Evolutionary conservation across 2,113 vertebrate species (phyloP), one percentile per base, ranked within the genome.

Genomic region (Sinocyclocheilus grahami): DNA sequence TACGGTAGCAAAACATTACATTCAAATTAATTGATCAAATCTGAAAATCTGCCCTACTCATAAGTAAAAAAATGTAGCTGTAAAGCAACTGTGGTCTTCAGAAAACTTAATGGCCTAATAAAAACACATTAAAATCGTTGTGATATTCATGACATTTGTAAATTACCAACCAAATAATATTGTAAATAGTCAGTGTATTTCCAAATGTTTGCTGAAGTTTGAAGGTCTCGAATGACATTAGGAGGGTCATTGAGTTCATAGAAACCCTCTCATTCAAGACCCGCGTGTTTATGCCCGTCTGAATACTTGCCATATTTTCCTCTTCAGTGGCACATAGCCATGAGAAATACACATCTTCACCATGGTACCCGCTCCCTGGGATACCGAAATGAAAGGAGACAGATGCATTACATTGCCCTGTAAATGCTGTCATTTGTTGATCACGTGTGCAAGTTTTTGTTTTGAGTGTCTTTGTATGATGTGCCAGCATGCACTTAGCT

Each of bases 271-370:
- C 16, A 58, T 71, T 24, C 58, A 14, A 69, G 65, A 69, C 62
- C 60, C 4, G 27, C 30, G 7, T 65, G 42, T 87, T 86, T 79
- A 89, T 79, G 83, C 80, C 78, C 63, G 18, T 51, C 46, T 83
- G 39, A 87, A 86, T 87, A 69, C 88, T 81, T 85, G 37, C 67
- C 75, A 87, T 89, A 83, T 58, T 89, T 89, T 84, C 62, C 81
- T 76, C 75, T 37, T 37, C 27, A 24, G 30, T 87, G 88, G 86
- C 86, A 22, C 48, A 2, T 42, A 42, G 39, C 86, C 86, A 86
- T 67, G 60, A 42, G n/a, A 65, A 82, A 82, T 30, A 6, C 39
- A 65, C 8, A 0, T 81, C 37, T 82, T 82, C 39, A 82, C 37
- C 37, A 62, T 63, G 78, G 58, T 81, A 27, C 22, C 78, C n/a